Conservation (phyloP, 2,113 vertebrate species). For the Eonycteris spelaea region DNA sequence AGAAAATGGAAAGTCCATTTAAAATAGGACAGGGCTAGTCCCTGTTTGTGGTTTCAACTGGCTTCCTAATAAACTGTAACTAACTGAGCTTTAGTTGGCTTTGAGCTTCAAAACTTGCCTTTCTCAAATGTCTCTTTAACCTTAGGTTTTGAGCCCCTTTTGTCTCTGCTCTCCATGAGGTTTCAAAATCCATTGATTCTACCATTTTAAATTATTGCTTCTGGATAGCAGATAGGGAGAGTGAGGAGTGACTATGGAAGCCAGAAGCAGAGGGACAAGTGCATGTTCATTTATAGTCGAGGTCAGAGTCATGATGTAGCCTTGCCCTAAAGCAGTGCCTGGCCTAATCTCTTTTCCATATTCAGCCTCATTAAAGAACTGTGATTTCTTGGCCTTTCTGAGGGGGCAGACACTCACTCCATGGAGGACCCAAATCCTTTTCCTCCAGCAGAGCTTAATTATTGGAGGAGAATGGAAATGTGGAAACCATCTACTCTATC, state of each 20-base stretch:
- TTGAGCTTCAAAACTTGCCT: conserved; percentile 34
- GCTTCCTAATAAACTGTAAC: conserved; percentile 43
- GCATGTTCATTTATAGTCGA: neutral
- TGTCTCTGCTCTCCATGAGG: neutral
- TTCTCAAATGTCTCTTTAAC: neutral
- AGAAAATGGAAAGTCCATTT: conserved; percentile 21
- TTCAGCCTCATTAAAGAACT: neutral
- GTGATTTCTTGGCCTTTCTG: neutral
- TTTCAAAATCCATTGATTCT: neutral
- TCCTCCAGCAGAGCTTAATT: neutral
- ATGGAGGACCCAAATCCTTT: neutral
- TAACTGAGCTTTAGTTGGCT: conserved; percentile 12
- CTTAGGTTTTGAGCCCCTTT: neutral
- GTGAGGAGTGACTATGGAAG: neutral
- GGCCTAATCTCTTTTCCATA: neutral
- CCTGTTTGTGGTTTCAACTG: conserved; percentile 28
- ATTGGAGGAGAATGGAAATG: neutral
- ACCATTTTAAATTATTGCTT: neutral
- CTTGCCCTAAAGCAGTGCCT: neutral
- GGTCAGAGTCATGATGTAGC: neutral
- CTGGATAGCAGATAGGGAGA: neutral
- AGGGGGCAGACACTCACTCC: too few relatives aligned
- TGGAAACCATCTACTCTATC: neutral
- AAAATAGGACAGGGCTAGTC: conserved; percentile 13
- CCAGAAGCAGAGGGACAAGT: neutral